Percentiles rank a stretch among this genome's conserved stretches.
Conservation (phyloP, 2,888 invertebrate species). For the Taenaris catops region DNA sequence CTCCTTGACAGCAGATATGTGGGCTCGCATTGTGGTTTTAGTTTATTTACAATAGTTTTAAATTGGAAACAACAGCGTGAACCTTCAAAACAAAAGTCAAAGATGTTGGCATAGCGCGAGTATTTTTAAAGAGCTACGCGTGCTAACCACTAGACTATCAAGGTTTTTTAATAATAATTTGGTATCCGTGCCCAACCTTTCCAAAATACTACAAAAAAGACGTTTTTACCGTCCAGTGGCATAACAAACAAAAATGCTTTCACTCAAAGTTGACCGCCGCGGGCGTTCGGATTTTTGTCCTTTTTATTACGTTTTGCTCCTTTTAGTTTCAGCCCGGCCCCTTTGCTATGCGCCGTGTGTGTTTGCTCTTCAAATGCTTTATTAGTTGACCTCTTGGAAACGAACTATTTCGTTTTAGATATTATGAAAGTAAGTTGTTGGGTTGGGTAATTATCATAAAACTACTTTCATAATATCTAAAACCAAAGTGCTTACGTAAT, state of each 20-base stretch:
- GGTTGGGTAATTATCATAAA: too few relatives aligned
- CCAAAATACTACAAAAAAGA: slow-evolving; percentile 8
- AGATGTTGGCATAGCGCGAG: too few relatives aligned
- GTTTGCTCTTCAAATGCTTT: slow-evolving; percentile 10
- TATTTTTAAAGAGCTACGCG: slow-evolving; percentile 1
- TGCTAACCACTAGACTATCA: not conserved
- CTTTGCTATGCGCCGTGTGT: slow-evolving; percentile 8
- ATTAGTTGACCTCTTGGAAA: slow-evolving; percentile 10
- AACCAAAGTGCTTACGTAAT: too few relatives aligned
- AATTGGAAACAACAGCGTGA: too few relatives aligned
- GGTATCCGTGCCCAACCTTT: slow-evolving; percentile 1
- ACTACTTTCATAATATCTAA: too few relatives aligned
- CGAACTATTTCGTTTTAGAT: slow-evolving; percentile 8
- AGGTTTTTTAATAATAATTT: not conserved
- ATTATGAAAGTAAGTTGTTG: too few relatives aligned
- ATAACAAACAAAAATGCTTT: slow-evolving; percentile 14
- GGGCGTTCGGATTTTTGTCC: slow-evolving; percentile 10
- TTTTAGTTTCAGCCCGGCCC: slow-evolving; percentile 10
- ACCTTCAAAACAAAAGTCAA: too few relatives aligned
- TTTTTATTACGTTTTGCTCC: slow-evolving; percentile 10
- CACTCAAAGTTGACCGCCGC: slow-evolving; percentile 15
- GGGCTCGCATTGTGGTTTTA: too few relatives aligned
- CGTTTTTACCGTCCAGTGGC: slow-evolving; percentile 6
- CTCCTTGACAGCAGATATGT: too few relatives aligned
- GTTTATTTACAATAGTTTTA: too few relatives aligned